Evolutionary conservation across 2,888 invertebrate species (phyloP), one percentile per base, ranked within the genome.

Genomic region (Lypha dubia): DNA sequence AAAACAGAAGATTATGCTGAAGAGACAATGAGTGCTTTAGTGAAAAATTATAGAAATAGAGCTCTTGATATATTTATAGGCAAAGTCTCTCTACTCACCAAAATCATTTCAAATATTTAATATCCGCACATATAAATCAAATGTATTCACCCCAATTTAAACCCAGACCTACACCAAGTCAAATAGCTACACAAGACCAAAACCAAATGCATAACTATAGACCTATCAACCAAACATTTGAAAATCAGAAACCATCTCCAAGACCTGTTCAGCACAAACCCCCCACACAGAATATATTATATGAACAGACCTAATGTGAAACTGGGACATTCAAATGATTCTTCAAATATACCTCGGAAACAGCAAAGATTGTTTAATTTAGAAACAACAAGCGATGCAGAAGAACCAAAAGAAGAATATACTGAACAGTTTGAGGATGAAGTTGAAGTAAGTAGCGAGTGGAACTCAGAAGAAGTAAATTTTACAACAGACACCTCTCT

Each of bases 241-340:
- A 41, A 13, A 41, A 41, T 41, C 41, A 41, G 13, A 41, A 11
- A 41, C 41, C 41, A 41, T 11, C 41, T 9, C 6, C 41, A 44
- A 44, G 41, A 44, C 41, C 62, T 44, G 41, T 22, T 8, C 62
- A 62, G 4, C 44, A 41, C 24, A 62, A 62, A 44, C 62, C 62
- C 24, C 62, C 38, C 15, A 44, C 15, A 44, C 41, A 11, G 13
- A 15, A 13, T 11, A 15, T 13, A 44, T 13, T 44, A 44, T 0
- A 44, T 15, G 41, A 44, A 44, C 3, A 44, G 44, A 15, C 41
- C 41, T 11, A 13, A 11, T 41, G 7, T 11, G 9, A 41, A 9
- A 41, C 2, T 11, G 2, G 9, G 44, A 15, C 0, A 44, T 0
- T 44, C n/a, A 15, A 44, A 44, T 15, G 44, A 44, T 15, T 44